phyloP scores from a whole-genome alignment of 2,888 invertebrate species.

The Caenorhabditis becei region DNA sequence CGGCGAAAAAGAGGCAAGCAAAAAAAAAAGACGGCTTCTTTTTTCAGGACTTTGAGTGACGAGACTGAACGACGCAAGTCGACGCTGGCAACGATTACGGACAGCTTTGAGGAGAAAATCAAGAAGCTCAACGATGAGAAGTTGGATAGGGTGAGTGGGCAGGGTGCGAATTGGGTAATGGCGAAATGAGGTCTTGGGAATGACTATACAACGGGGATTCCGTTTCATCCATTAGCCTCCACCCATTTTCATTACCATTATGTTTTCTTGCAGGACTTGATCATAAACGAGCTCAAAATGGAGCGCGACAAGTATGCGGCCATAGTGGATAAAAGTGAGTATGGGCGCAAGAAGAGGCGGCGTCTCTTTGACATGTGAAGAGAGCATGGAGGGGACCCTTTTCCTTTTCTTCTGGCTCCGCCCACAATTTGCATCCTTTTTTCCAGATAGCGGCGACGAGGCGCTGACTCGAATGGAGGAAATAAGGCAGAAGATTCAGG shows the following conservation, averaged over 20 bases:
- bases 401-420: not conserved
- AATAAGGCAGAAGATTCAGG: conserved; percentile 77
- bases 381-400: conserved; percentile 22
- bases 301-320: conserved; percentile 57
- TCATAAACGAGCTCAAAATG: conserved; percentile 54
- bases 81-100: conserved; percentile 61
- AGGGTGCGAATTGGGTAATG: no score
- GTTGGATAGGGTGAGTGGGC: conserved; percentile 32
- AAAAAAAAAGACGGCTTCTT: conserved; percentile 4
- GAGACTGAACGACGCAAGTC: conserved; percentile 64
- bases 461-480: conserved; percentile 74
- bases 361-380: conserved; percentile 54
- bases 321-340: conserved; percentile 62
- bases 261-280: conserved; percentile 39
- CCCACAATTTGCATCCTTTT: conserved; percentile 1
- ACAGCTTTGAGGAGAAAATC: conserved; percentile 63
- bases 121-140: conserved; percentile 66
- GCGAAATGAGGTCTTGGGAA: no score
- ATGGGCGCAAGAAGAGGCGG: conserved; percentile 7
- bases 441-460: conserved; percentile 63
- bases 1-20: not conserved
- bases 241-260: no score
- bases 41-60: conserved; percentile 64
- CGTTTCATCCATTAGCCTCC: no score
- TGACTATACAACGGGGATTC: no score